A percentile compares a stretch with the other conserved stretches of the same genome.
Evolutionary conservation across 2,113 vertebrate genomes (phyloP).

Genomic region (Semnopithecus entellus): DNA sequence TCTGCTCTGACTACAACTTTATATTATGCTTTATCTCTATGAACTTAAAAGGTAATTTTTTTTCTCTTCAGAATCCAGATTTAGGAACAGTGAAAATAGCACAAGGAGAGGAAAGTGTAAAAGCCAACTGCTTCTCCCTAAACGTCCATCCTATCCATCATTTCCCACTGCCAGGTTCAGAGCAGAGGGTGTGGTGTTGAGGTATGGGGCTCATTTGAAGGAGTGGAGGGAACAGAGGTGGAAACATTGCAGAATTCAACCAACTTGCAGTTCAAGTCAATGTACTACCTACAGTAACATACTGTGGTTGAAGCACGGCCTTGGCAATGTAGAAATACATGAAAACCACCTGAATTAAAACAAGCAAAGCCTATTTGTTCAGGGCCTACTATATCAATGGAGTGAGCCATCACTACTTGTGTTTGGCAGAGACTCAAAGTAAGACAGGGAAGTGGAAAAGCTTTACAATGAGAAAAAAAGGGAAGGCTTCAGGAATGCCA

Average conservation of each 20-base stretch:
- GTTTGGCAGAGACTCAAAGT: not conserved
- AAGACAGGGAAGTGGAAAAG: not conserved
- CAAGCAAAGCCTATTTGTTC: not conserved
- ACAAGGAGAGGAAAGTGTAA: not conserved
- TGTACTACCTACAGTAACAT: not conserved
- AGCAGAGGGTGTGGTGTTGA: not conserved
- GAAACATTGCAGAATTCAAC: not conserved
- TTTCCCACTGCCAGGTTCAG: not conserved
- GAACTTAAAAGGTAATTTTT: not conserved
- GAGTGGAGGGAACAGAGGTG: not conserved
- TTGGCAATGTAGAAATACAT: not conserved
- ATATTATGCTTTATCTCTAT: conserved; percentile 19
- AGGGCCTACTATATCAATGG: not conserved
- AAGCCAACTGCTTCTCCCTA: not conserved
- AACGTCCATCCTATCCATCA: not conserved
- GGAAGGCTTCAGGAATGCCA: not conserved
- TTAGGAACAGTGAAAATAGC: not conserved
- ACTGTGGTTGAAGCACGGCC: not conserved
- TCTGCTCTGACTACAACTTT: conserved; percentile 1
- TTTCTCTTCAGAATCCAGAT: conserved; percentile 13
- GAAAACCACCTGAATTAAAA: not conserved
- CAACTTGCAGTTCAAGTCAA: not conserved
- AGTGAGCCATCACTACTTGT: not conserved
- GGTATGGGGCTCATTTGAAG: not conserved
- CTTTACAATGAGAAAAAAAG: not conserved